Conservation (phyloP, 2,113 vertebrate species). For the Erythrolamprus reginae region DNA sequence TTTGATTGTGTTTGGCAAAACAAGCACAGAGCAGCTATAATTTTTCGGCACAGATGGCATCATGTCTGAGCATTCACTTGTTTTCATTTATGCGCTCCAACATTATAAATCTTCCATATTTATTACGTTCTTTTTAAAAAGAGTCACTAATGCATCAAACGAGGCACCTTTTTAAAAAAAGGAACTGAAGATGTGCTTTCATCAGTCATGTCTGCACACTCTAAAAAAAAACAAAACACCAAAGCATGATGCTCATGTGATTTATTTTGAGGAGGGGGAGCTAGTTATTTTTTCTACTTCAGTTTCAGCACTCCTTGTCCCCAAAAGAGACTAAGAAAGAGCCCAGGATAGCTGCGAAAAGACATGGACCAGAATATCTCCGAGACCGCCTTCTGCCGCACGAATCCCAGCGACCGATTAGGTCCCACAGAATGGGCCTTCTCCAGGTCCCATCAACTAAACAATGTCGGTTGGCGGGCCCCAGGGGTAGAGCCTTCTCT, state of each 20-base stretch:
- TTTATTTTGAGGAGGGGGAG: too few species aligned
- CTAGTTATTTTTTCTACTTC: neutral
- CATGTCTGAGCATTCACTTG: slow-evolving; percentile 53
- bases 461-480: too few species aligned
- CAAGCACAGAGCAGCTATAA: slow-evolving; percentile 34
- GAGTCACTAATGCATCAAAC: slow-evolving; percentile 34
- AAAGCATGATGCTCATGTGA: neutral
- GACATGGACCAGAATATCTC: too few species aligned
- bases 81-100: slow-evolving; percentile 58
- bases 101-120: slow-evolving; percentile 57
- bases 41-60: slow-evolving; percentile 61
- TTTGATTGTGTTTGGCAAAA: slow-evolving; percentile 48
- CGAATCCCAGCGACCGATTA: too few species aligned
- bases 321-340: neutral
- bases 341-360: neutral
- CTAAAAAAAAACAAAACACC: neutral
- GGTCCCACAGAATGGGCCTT: too few species aligned
- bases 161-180: slow-evolving; percentile 44
- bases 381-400: too few species aligned
- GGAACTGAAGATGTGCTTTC: slow-evolving; percentile 1
- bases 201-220: slow-evolving; percentile 19
- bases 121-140: slow-evolving; percentile 43
- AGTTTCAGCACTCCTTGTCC: neutral
- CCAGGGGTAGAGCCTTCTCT: too few species aligned
- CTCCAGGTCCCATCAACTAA: too few species aligned